Base-by-base conservation (phyloP, 1,140 invertebrate genomes). In the Triops longicaudatus region DNA sequence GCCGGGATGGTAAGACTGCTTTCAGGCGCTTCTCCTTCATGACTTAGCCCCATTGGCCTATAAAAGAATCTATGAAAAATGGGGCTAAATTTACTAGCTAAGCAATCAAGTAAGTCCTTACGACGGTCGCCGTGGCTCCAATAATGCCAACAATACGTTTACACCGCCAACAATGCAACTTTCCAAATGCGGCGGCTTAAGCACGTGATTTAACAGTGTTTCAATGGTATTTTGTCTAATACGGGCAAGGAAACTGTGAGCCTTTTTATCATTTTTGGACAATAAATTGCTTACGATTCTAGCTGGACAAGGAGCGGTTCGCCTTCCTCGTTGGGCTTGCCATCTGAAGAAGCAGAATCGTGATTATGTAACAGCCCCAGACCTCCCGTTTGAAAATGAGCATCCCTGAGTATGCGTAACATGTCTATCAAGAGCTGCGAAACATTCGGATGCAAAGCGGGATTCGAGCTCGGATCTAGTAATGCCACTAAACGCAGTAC, bases 381-480 rank as follows among this genome's bases (percentile, higher is more conserved):
- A 6, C 37, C 71, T 6, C 41, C 42, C 26, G 63, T 43, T 43
- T 77, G 76, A 43, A 83, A 82, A 77, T 84, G 81, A 73, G 84
- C 83, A 78, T 93, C 90, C 81, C 92, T 85, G 63, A 89, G 88
- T 79, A 88, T 87, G 79, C 87, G 86, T 80, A 94, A 88, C 82
- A 94, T 90, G 88, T 95, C 92, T 88, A 89, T 91, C 80, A 95
- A 86, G 82, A 93, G 88, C 85, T 93, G 90, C 81, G 92, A 88
- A 82, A 91, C 91, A 87, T 94, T 94, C 81, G 87, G 87, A 84
- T 95, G 93, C 82, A 90, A 89, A 80, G 90, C 88, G 81, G 89
- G 86, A 83, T 92, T 90, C 81, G 89, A 88, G 78, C 87, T 87
- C 79, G 92, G 89, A 82, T 92, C 90, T 81, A 97, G 87, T 83